These are phyloP conservation scores for Craseonycteris thonglongyai DNA, from an alignment of 2,113 vertebrate species.

Conservation along the genomic window DNA sequence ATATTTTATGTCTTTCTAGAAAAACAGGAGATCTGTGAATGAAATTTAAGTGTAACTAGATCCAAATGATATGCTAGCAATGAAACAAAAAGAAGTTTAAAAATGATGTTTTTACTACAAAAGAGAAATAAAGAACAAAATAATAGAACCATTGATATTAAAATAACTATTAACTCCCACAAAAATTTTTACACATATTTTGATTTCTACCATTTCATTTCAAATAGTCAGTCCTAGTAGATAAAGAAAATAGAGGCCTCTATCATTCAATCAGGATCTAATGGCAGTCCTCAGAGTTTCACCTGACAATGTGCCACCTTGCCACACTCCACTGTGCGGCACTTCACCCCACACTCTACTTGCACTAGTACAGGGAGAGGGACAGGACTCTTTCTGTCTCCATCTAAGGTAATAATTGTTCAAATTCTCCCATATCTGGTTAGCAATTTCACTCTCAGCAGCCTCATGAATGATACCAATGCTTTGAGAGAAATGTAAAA, in stretches of 20 bases:
- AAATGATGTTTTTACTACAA: not conserved
- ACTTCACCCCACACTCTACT: accelerated
- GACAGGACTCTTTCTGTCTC: not conserved
- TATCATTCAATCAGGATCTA: not conserved
- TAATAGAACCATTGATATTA: not conserved
- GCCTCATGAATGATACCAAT: not conserved
- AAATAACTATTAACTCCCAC: not conserved
- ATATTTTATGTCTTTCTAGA: not conserved
- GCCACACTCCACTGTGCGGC: too few species aligned
- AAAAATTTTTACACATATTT: not conserved
- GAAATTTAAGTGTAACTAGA: not conserved
- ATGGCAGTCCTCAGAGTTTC: not conserved
- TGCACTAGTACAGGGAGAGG: not conserved
- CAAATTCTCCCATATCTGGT: not conserved
- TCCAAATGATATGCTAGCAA: not conserved
- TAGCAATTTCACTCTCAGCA: not conserved
- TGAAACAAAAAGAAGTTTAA: not conserved
- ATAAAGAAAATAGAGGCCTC: not conserved
- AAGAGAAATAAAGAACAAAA: not conserved
- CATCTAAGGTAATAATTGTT: not conserved
- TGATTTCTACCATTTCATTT: not conserved
- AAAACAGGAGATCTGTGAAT: not conserved
- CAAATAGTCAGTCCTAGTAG: not conserved
- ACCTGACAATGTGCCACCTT: not conserved
- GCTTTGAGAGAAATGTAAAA: conserved; percentile 1